Evolutionary conservation across 2,113 vertebrate genomes (phyloP), one percentile per base, ranked within the genome.

Genomic region (Muntiacus muntjak): DNA sequence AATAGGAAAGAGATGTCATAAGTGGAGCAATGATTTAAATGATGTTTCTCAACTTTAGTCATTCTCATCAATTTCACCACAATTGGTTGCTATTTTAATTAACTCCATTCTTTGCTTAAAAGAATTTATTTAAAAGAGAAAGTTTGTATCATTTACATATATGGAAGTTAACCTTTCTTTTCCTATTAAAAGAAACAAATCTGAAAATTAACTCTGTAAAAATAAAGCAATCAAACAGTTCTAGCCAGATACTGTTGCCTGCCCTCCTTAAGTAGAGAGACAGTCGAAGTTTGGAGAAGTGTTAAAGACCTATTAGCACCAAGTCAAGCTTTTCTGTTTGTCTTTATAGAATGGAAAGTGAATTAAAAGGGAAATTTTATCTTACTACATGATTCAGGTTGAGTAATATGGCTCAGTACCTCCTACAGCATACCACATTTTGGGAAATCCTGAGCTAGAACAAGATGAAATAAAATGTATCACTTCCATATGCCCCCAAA

Each of bases 131-230:
- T 5, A 60, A 62, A 62, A 78, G 15, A 67, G 15, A 89, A 83
- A 26, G 16, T 4, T 54, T 71, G 0, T 6, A 17, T 71, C 43
- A 78, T 19, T 55, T 87, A 45, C 40, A 50, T 36, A 91, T 5
- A 3, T 36, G 5, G 8, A 83, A 33, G 10, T 11, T 62, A 52
- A 91, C 8, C 36, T 89, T 87, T 28, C 47, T 92, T 90, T 54
- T 95, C 57, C 64, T 74, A n/a, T 86, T n/a, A 57, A 85, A 78
- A 67, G 28, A 62, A 79, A 28, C 52, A 94, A 83, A 90, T 26
- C 74, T 78, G 50, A 79, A 96, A 91, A 36, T 33, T 45, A 96
- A 28, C 15, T 62, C 81, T n/a, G 11, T 40, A 47, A 85, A 81
- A 79, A 93, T 36, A 55, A 90, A 93, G 30, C 17, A n/a, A 19